These are phyloP conservation scores for Thaumatotibia leucotreta DNA, from an alignment of 1,140 invertebrate genomes.

Conservation along the genomic window DNA sequence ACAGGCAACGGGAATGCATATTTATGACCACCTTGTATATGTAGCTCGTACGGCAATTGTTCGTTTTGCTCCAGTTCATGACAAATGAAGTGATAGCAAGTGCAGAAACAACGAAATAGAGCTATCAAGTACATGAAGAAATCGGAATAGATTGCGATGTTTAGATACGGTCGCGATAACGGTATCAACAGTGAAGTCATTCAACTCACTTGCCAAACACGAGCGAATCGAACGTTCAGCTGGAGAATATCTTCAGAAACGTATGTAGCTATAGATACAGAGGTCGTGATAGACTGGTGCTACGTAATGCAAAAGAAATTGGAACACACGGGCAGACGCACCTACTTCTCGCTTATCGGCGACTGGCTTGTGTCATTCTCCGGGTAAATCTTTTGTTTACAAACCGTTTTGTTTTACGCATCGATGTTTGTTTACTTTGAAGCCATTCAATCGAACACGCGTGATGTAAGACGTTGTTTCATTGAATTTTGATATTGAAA, in stretches of 20 bases:
- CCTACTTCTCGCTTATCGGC: not conserved
- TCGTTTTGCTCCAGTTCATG: not conserved
- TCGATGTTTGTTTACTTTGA: slow-evolving; percentile 5
- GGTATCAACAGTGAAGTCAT: not conserved
- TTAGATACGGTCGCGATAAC: slow-evolving; percentile 9
- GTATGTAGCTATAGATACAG: no score
- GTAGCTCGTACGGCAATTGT: no score
- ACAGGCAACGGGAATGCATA: no score
- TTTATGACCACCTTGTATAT: no score
- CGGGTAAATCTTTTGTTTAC: slow-evolving; percentile 3
- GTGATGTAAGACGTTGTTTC: not conserved
- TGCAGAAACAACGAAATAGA: not conserved
- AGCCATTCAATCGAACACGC: not conserved
- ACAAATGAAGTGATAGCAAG: not conserved
- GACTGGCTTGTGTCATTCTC: slow-evolving; percentile 1
- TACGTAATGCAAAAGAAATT: no score
- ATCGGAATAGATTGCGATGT: not conserved
- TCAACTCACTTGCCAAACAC: not conserved
- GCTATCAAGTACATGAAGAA: not conserved
- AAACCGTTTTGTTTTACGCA: not conserved
- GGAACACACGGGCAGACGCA: not conserved
- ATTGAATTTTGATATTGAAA: not conserved
- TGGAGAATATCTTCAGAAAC: no score
- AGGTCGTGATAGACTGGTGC: no score
- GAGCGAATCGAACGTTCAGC: not conserved